Evolutionary conservation across 2,888 invertebrate species (phyloP).

Genomic region (Euplagia quadripunctaria): DNA sequence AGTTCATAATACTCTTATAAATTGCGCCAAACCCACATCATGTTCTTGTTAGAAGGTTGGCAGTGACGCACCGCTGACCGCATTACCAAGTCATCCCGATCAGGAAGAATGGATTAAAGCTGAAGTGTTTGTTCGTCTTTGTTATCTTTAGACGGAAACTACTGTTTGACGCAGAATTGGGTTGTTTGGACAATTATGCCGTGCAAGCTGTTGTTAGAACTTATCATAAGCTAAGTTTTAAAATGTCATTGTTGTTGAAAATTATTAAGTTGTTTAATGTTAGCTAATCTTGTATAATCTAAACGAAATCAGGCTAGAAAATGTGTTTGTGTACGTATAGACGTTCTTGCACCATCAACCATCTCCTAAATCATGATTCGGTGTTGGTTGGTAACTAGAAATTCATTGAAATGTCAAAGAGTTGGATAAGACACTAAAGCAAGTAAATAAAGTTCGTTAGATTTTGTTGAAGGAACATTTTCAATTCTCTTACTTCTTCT

Average conservation of each 20-base stretch:
- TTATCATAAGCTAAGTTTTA: conserved; percentile 24
- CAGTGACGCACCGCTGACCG: conserved; percentile 71
- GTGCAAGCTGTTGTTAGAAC: conserved; percentile 29
- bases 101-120: conserved; percentile 76
- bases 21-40: conserved; percentile 40
- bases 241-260: conserved; percentile 20
- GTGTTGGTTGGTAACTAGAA: no score
- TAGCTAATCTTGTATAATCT: background rate
- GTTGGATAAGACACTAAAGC: no score
- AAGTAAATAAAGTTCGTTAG: no score
- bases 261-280: conserved; percentile 8
- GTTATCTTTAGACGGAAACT: conserved; percentile 50
- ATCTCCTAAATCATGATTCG: no score
- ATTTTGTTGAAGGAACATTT: no score
- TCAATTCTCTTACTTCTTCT: no score
- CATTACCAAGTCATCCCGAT: conserved; percentile 69
- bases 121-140: conserved; percentile 50
- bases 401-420: no score
- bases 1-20: conserved; percentile 21
- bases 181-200: conserved; percentile 38
- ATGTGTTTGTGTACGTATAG: background rate
- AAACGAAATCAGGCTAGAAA: background rate
- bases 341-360: background rate
- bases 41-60: conserved; percentile 52
- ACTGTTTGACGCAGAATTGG: conserved; percentile 45